Evolutionary conservation across 30 jellyfish, hydroid and myxozoan genomes (phyloP), one percentile per base, ranked within the genome.

Genomic region (Catostylus mosaicus): DNA sequence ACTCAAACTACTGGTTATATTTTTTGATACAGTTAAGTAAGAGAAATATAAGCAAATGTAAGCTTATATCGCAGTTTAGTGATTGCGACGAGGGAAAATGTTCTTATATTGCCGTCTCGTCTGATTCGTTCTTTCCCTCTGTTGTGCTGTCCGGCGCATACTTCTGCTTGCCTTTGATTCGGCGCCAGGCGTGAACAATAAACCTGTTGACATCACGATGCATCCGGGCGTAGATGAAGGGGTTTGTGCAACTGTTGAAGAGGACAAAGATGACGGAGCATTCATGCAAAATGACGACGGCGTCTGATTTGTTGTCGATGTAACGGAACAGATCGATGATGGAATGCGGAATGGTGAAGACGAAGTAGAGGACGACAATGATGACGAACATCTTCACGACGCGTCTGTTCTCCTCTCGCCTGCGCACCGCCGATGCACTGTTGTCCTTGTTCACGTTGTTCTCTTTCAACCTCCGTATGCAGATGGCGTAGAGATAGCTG

Each of bases 191-290:
- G 32, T 30, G 48, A 33, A 22, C 68, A 33, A 80, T 54, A 47
- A 65, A 80, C 73, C 69, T 29, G 67, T 80, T 80, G 61, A 80
- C 76, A 47, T 80, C 90, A 30, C 90, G 90, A 26, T 80, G 90
- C 90, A 80, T 80, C 29, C 90, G 82, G 27, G 90, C 90, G 54
- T 80, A 80, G 34, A 80, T 80, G 66, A 80, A 80, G 57, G 90
- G 90, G 69, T 80, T 80, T 52, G 90, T 80, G 84, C 90, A 80
- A 34, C 90, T 80, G 77, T 80, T 80, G 90, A 80, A 46, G 34
- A 80, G 90, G n/a, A 80, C 90, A 51, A 80, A 50, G 77, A 80
- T 80, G 36, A 80, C 79, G 40, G 90, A 80, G 70, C 83, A 66
- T 56, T 80, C 90, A 66, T 80, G 90, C 30, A 80, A 52, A 22